Percentiles rank a stretch among this genome's conserved stretches.
phyloP scores from a whole-genome alignment of 2,113 vertebrate species.

The Pachypanchax playfairii region DNA sequence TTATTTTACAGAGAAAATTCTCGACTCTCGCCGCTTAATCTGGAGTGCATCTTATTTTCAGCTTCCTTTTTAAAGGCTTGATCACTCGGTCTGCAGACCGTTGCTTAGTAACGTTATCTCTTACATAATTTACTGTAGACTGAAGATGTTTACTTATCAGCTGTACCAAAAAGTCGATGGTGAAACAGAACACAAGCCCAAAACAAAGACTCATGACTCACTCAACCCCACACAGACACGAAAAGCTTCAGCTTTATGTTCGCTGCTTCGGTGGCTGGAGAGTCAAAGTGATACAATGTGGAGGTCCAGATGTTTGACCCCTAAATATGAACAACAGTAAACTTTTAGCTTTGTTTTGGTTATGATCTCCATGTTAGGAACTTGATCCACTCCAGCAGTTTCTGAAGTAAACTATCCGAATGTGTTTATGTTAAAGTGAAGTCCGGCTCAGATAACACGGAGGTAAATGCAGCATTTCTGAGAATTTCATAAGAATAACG shows the following conservation, averaged over 20 bases:
- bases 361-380: no score
- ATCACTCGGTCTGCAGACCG: background rate
- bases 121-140: constrained; percentile 2
- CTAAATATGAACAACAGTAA: background rate
- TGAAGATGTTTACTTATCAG: background rate
- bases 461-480: no score
- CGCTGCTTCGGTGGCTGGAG: background rate
- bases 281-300: no score
- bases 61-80: background rate
- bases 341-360: no score
- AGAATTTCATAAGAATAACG: no score
- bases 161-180: background rate
- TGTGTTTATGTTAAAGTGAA: no score
- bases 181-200: background rate
- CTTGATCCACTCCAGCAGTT: no score
- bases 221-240: background rate
- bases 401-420: no score
- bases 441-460: no score
- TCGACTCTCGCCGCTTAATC: background rate
- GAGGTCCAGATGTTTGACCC: background rate
- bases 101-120: constrained; percentile 1
- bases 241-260: background rate
- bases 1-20: background rate
- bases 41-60: background rate
- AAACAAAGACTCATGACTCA: background rate